Conservation (phyloP, 2,888 invertebrate species). For the Drosophila anomelani region DNA sequence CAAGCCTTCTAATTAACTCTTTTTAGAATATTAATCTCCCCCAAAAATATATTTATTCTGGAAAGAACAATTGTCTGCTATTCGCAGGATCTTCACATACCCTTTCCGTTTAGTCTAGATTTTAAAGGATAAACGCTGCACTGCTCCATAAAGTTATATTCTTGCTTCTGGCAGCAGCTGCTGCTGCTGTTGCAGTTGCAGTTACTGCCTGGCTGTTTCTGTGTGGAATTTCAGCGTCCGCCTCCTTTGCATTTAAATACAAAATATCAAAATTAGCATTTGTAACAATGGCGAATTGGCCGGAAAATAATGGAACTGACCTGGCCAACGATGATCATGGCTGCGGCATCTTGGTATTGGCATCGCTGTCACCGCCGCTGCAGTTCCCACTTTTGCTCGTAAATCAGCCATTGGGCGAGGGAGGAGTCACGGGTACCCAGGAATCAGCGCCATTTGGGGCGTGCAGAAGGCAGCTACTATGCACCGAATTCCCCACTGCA, state of each 20-base stretch:
- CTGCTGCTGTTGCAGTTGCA: slow-evolving; percentile 31
- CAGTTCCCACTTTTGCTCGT: slow-evolving; percentile 47
- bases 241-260: slow-evolving; percentile 81
- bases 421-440: slow-evolving; percentile 6
- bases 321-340: slow-evolving; percentile 71
- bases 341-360: slow-evolving; percentile 49
- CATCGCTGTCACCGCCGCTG: slow-evolving; percentile 36
- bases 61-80: background rate
- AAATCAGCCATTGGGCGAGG: slow-evolving; percentile 69
- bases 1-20: no score
- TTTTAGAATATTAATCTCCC: no score
- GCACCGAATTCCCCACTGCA: slow-evolving; percentile 72
- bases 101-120: slow-evolving; percentile 19
- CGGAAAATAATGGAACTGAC: slow-evolving; percentile 80
- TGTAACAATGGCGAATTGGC: slow-evolving; percentile 83
- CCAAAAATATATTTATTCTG: background rate
- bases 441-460: slow-evolving; percentile 21
- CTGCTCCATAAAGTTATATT: slow-evolving; percentile 43
- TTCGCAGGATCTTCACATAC: slow-evolving; percentile 13
- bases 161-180: slow-evolving; percentile 42
- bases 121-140: slow-evolving; percentile 43
- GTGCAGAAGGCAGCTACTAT: slow-evolving; percentile 48
- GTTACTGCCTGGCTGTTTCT: slow-evolving; percentile 23
- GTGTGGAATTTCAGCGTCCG: slow-evolving; percentile 39
- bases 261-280: slow-evolving; percentile 84